Percentiles rank a stretch among this genome's conserved stretches.
Conservation (phyloP, 2,797 vertebrate genomes). For the Squalus acanthias region DNA sequence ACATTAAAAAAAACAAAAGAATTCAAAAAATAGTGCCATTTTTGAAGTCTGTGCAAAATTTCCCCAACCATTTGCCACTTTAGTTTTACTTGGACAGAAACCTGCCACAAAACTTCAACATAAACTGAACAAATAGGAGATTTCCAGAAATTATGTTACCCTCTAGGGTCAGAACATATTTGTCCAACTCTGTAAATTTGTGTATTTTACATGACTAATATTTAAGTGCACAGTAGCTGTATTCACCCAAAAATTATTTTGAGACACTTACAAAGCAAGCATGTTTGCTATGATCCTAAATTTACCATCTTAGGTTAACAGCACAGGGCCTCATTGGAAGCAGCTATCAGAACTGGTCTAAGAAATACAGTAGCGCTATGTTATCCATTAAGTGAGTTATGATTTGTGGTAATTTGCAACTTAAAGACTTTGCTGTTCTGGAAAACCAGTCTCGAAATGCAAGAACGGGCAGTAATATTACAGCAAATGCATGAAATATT, state of each 20-base stretch:
- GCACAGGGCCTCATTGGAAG: background rate
- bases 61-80: background rate
- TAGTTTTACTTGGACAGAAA: background rate
- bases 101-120: background rate
- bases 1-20: background rate
- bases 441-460: background rate
- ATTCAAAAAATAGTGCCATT: background rate
- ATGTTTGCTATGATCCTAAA: background rate
- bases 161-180: background rate
- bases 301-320: background rate
- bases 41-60: background rate
- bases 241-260: background rate
- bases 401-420: background rate
- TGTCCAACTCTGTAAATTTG: background rate
- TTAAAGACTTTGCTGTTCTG: background rate
- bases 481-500: background rate
- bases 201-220: constrained; percentile 14
- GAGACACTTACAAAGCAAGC: constrained; percentile 18
- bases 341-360: background rate
- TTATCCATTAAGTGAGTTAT: constrained; percentile 14
- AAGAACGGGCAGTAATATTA: background rate
- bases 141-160: background rate
- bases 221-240: background rate
- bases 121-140: background rate
- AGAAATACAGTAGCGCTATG: background rate